Base-by-base conservation (phyloP, 2,888 invertebrate species). In the Strigamia transsilvanica region DNA sequence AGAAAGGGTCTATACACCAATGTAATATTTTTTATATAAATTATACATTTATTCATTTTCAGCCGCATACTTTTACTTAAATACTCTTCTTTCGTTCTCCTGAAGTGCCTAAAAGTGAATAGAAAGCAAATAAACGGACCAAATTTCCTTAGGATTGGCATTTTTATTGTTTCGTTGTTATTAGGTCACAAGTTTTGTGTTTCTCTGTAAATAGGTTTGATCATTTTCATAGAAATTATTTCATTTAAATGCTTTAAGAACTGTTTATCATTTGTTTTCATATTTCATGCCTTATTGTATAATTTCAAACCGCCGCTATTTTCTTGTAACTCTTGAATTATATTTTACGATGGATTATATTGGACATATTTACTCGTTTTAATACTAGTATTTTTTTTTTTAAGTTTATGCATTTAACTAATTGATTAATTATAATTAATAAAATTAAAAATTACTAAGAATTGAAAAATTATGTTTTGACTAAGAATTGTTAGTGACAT, bases 11-110 rank as follows among this genome's bases (percentile, higher is more conserved):
- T 73, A 73, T 73, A 73, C 2, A n/a, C 12, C 18, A 18, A 56
- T 73, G 32, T 73, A 73, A 73, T 73, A 73, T 73, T 73, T 56
- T 73, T 73, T 32, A 27, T 73, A 73, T 32, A 73, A 73, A 73
- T 32, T 56, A 32, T 73, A 73, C 27, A 7, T 73, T 73, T 27
- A 73, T 73, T 23, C 23, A 13, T 73, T 73, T 32, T 56, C 56
- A 56, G 18, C 15, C 12, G 46, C 56, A 56, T 18, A 56, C n/a
- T 56, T 56, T 56, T 56, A 56, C 56, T 56, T 56, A 56, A n/a
- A 56, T 56, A 56, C 56, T 56, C 56, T 9, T 3, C 6, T 56
- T 2, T 5, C 15, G 5, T 46, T 46, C 15, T 46, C 1, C 7
- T n/a, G 5, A 42, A 42, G 42, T 42, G 42, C 42, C 42, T 42